Evolutionary conservation across 2,113 vertebrate species (phyloP).

Genomic region (Cynocephalus volans): DNA sequence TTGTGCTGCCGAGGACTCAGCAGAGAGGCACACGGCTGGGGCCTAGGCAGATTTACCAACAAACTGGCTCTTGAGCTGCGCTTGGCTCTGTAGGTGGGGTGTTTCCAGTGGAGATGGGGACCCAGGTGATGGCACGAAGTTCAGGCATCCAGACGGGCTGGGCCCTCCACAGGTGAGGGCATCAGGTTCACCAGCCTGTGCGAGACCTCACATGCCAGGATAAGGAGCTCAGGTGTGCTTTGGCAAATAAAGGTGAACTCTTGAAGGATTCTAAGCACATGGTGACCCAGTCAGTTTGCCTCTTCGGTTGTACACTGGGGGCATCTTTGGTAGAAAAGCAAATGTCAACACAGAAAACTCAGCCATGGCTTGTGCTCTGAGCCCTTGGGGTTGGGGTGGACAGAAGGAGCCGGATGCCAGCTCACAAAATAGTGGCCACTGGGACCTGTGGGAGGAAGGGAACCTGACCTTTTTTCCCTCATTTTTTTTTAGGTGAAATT

Average conservation of each 20-base stretch:
- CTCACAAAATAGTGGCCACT: not conserved
- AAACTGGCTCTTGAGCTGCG: not conserved
- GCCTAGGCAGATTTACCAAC: not conserved
- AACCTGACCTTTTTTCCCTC: not conserved
- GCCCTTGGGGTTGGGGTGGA: not conserved
- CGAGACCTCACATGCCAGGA: not conserved
- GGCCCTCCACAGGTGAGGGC: not conserved
- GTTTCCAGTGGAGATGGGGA: not conserved
- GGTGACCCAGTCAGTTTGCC: not conserved
- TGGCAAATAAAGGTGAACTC: not conserved
- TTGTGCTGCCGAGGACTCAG: not conserved
- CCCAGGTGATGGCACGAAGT: not conserved
- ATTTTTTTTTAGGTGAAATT: not conserved
- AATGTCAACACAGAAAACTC: not conserved
- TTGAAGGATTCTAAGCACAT: not conserved
- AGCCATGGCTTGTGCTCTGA: not conserved
- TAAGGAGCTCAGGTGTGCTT: not conserved
- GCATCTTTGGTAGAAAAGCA: not conserved
- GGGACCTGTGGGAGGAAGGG: not conserved
- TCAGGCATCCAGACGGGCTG: not conserved
- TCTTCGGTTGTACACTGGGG: not conserved
- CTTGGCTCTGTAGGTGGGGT: not conserved
- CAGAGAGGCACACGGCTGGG: not conserved
- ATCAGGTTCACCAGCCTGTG: not conserved
- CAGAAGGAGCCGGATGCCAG: not conserved